phyloP scores from a whole-genome alignment of 2,888 invertebrate species.

The Tetranychus truncatus region DNA sequence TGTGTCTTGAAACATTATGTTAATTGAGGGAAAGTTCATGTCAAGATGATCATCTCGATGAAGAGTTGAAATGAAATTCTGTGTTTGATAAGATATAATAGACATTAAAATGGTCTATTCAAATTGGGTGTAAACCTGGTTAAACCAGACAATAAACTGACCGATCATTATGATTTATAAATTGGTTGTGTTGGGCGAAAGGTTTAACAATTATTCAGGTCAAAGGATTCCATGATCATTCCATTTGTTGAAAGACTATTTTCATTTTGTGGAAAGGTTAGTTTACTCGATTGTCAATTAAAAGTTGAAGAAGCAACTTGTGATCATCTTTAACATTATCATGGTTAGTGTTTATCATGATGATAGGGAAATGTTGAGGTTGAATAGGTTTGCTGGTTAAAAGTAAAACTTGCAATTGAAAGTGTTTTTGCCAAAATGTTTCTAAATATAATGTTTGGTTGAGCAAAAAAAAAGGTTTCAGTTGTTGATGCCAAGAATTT shows the following conservation, averaged over 20 bases:
- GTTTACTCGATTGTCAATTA: too few relatives aligned
- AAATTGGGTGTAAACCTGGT: not conserved
- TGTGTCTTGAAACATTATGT: too few relatives aligned
- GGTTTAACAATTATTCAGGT: not conserved
- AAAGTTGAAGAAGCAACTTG: too few relatives aligned
- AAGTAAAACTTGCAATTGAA: not conserved
- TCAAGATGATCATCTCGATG: not conserved
- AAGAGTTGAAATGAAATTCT: not conserved
- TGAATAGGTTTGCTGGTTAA: not conserved
- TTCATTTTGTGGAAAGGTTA: too few relatives aligned
- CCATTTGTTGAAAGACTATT: too few relatives aligned
- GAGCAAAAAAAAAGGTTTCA: too few relatives aligned
- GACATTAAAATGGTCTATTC: not conserved
- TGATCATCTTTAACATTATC: not conserved
- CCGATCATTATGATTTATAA: not conserved
- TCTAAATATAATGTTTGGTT: not conserved
- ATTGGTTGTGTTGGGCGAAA: too few relatives aligned
- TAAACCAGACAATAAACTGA: not conserved
- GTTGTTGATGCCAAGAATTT: not conserved
- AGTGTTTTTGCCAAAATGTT: slow-evolving; percentile 1
- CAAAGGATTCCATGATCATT: too few relatives aligned
- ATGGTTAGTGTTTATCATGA: not conserved
- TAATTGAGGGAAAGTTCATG: not conserved
- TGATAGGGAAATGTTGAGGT: not conserved
- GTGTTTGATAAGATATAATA: not conserved